A percentile compares a stretch with the other conserved stretches of the same genome.
Evolutionary conservation across 2,113 vertebrate species (phyloP).

Genomic region (Cinclus mexicanus): DNA sequence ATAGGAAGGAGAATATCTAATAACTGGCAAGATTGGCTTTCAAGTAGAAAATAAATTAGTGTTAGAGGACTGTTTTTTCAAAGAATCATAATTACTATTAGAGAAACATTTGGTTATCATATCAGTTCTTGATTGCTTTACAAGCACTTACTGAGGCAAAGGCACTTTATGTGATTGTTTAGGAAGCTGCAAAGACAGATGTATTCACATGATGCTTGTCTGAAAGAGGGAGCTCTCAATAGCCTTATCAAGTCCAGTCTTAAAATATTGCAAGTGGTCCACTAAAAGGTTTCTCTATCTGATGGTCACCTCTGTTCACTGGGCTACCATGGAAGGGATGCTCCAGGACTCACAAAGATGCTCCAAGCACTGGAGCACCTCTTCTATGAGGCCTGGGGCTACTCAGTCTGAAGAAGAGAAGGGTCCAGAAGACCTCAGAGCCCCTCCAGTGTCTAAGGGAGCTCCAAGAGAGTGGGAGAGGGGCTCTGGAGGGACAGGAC

Average conservation of each 20-base stretch:
- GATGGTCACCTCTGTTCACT: background rate
- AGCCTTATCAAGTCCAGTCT: background rate
- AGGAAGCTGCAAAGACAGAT: slow-evolving; percentile 17
- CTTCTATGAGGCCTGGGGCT: background rate
- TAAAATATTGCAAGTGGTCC: background rate
- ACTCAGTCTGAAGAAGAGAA: background rate
- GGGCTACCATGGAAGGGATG: rapidly evolving
- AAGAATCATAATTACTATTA: slow-evolving; percentile 55
- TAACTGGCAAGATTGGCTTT: slow-evolving; percentile 74
- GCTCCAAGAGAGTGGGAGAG: background rate
- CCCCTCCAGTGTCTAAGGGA: rapidly evolving
- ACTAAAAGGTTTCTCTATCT: background rate
- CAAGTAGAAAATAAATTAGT: slow-evolving; percentile 74
- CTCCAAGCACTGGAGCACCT: background rate
- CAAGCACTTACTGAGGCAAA: slow-evolving; percentile 13
- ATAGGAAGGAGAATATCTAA: slow-evolving; percentile 78
- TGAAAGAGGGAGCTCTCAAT: background rate
- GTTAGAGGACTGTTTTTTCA: slow-evolving; percentile 35
- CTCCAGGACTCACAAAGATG: background rate
- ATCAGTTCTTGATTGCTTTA: slow-evolving; percentile 56
- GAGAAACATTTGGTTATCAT: slow-evolving; percentile 59
- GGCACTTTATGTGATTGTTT: slow-evolving; percentile 26
- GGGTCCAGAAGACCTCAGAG: background rate
- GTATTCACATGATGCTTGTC: background rate
- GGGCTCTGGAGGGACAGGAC: background rate